Base-by-base conservation (phyloP, 1,140 invertebrate genomes). In the Maniola jurtina region DNA sequence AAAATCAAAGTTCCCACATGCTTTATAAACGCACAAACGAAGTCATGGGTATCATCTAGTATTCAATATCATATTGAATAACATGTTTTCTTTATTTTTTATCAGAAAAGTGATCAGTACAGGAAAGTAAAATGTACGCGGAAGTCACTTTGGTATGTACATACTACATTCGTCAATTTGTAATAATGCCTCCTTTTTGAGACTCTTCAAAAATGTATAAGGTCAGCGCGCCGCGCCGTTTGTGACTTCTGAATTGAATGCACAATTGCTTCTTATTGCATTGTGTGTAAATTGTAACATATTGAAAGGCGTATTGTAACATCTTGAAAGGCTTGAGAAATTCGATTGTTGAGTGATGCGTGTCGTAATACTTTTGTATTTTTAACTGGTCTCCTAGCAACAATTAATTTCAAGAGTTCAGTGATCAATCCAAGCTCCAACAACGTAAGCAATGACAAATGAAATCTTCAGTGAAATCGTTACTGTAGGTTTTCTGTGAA, bases 211-310 rank as follows among this genome's bases (percentile, higher is more conserved):
- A 25, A 25, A 52, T 16, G 16, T 52, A n/a, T n/a, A 52, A 52
- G 48, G 48, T 25, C 14, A 13, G 48, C 25, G 14, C 5, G 48
- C 11, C n/a, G 6, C 16, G 6, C 45, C 14, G 48, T n/a, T 16
- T 52, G 5, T 16, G 48, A 52, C 15, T 52, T 52, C 16, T 16
- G 48, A 52, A 52, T 52, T 52, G 2, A 52, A 52, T 52, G 48
- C 48, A 52, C 48, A 15, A 52, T 52, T n/a, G 42, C 42, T 45
- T 52, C 8, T 52, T 52, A 52, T 52, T 52, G 42, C 42, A 52
- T 52, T 52, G 48, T 52, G 48, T 52, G 48, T 52, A 52, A 52
- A 52, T 52, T 9, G 2, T 16, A 4, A 25, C 16, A 52, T 52
- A 8, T 52, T 15, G 48, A 15, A 52, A 15, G 48, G 48, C 8